These are phyloP conservation scores for Coelinius sp. DNA, from an alignment of 2,888 invertebrate species.

Conservation along the genomic window DNA sequence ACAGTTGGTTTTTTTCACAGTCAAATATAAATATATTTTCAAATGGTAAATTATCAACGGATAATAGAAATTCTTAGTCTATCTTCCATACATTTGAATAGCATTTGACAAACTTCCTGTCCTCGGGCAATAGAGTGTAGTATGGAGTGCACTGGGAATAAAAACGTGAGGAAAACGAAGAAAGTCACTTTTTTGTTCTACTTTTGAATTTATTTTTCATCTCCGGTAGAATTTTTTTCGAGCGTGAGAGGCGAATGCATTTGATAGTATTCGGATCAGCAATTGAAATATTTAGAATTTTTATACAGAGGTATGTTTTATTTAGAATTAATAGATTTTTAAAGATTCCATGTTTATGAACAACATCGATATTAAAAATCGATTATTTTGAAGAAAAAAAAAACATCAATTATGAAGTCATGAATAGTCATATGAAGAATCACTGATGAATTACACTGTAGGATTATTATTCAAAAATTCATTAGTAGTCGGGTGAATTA, in stretches of 20 bases:
- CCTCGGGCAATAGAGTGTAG: neutral
- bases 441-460: too few species aligned
- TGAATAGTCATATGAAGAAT: too few species aligned
- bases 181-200: neutral
- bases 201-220: neutral
- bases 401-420: too few species aligned
- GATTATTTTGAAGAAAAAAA: too few species aligned
- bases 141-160: neutral
- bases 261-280: neutral
- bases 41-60: neutral
- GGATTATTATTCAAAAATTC: too few species aligned
- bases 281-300: neutral
- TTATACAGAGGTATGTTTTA: neutral
- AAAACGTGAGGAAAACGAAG: neutral
- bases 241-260: neutral
- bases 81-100: slow-evolving; percentile 1
- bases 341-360: too few species aligned
- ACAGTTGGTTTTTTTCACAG: neutral
- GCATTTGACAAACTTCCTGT: neutral
- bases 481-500: too few species aligned
- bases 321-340: too few species aligned
- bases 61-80: neutral
- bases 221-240: neutral
- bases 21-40: neutral
- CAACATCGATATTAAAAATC: too few species aligned